A percentile compares a stretch with the other conserved stretches of the same genome.
phyloP scores from a whole-genome alignment of 2,113 vertebrate species.

The Osmerus eperlanus region DNA sequence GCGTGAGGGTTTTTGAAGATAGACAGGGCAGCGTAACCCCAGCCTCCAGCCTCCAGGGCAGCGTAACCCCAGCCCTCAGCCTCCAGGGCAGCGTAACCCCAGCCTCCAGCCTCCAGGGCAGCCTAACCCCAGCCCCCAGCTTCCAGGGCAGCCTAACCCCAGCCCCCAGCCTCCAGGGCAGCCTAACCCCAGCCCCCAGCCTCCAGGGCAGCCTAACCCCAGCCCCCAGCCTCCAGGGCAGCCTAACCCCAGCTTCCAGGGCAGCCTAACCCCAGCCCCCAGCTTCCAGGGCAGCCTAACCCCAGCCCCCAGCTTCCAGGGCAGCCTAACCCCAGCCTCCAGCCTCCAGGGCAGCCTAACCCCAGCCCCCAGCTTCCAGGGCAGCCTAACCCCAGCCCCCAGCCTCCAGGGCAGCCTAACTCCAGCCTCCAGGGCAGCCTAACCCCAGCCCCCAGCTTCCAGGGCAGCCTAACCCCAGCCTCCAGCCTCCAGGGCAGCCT shows the following conservation, averaged over 20 bases:
- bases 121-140: not conserved
- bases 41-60: constrained; percentile 1
- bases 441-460: too few species aligned
- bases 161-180: too few species aligned
- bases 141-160: not conserved
- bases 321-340: too few species aligned
- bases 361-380: constrained; percentile 22
- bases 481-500: constrained; percentile 12
- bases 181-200: not conserved
- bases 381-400: constrained; percentile 51
- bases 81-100: too few species aligned
- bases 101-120: too few species aligned
- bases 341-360: not conserved
- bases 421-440: too few species aligned
- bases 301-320: not conserved
- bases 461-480: too few species aligned
- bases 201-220: constrained; percentile 15
- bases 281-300: not conserved
- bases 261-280: not conserved
- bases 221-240: too few species aligned
- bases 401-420: constrained; percentile 58
- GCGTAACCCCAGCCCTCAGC: not conserved
- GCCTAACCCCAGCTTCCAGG: too few species aligned
- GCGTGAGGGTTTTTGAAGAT: too few species aligned
- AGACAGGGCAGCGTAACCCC: too few species aligned